Conservation (phyloP, 2,113 vertebrate species). For the Gallinago undulata region DNA sequence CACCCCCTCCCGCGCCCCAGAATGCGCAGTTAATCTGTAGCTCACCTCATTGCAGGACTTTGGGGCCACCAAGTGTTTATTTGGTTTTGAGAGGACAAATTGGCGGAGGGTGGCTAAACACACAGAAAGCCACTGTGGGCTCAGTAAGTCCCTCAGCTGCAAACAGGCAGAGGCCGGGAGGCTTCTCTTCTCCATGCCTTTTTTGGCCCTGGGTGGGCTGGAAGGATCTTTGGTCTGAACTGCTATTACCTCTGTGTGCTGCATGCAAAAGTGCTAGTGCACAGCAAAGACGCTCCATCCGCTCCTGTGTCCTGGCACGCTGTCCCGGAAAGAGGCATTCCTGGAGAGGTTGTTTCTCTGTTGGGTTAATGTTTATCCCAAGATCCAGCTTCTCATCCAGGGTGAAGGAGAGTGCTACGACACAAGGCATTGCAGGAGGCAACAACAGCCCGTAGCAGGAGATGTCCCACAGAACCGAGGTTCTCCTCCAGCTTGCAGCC, state of each 20-base stretch:
- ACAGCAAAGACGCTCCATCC: not conserved
- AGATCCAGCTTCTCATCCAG: not conserved
- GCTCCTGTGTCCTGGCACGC: not conserved
- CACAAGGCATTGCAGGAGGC: not conserved
- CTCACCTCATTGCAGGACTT: not conserved
- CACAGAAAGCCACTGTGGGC: not conserved
- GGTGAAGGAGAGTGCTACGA: not conserved
- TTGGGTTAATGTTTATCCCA: conserved; percentile 18
- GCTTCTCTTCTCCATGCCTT: not conserved
- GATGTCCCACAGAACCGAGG: not conserved
- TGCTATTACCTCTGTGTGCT: not conserved
- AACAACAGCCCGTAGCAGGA: not conserved
- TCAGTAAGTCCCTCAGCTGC: not conserved
- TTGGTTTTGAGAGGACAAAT: not conserved
- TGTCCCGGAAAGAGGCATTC: not conserved
- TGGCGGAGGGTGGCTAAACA: not conserved
- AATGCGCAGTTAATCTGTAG: not conserved
- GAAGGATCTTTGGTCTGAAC: not conserved
- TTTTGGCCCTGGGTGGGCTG: not conserved
- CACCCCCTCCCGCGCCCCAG: no score
- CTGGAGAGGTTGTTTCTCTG: not conserved
- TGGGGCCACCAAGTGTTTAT: not conserved
- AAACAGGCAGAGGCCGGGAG: not conserved
- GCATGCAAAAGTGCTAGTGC: not conserved
- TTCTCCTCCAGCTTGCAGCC: not conserved